Evolutionary conservation across 2,113 vertebrate species (phyloP), one percentile per base, ranked within the genome.

Genomic region (Arenaria interpres): DNA sequence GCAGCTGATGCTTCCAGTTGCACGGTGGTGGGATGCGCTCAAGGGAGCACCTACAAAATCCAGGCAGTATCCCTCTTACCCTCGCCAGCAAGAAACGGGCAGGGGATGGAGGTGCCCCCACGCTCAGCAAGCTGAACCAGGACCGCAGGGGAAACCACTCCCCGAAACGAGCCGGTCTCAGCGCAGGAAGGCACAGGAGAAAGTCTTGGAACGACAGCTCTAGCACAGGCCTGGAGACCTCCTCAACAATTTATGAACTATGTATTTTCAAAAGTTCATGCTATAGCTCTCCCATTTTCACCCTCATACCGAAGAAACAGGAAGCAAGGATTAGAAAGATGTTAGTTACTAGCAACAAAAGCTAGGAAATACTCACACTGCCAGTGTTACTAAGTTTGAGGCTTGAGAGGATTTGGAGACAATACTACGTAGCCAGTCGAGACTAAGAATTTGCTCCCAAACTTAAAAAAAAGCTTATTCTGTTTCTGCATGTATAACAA

Each of bases 131-230:
- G 72, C 66, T 77, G 45, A 85, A 53, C 17, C n/a, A 48, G 15
- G 35, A 53, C 14, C 1, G 0, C 53, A 63, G 73, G 18, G 46
- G 14, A 74, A 88, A 79, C 23, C 1, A 7, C 46, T 39, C 62
- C 41, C 69, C 1, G 2, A 63, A 48, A 68, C 1, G 2, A 14
- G 41, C 19, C 0, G 0, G 30, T 25, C 27, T 54, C 43, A 2
- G 51, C 9, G 51, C 80, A 67, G 79, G 35, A 66, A 77, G 60
- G 43, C 16, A 30, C 19, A 25, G 46, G 33, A 66, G 39, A 48
- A 93, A 83, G 33, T 14, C 87, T 32, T 28, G 35, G 82, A 92
- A 76, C 1, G 4, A 72, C 10, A 4, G 3, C 39, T 48, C 33
- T 14, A 83, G 75, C 41, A 57, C 54, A 17, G 0, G 0, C 39